These are phyloP conservation scores for Lethrus apterus DNA, from an alignment of 1,140 invertebrate genomes.

Conservation along the genomic window DNA sequence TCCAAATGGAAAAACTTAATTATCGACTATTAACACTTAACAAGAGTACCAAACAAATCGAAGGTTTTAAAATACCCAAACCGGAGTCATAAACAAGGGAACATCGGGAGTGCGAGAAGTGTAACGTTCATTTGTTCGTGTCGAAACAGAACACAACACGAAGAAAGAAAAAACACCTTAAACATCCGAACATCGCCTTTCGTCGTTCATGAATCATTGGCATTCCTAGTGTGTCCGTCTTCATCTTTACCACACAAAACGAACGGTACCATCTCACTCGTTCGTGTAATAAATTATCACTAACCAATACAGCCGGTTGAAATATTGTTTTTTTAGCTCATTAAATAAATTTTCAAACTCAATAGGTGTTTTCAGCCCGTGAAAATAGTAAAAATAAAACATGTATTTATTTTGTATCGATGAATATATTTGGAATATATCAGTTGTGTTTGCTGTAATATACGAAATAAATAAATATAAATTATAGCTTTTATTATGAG, in stretches of 20 bases:
- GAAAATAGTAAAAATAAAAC: slow-evolving; percentile 21
- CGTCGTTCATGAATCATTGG: slow-evolving; percentile 39
- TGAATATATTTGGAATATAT: slow-evolving; percentile 20
- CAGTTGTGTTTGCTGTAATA: slow-evolving; percentile 17
- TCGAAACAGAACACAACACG: slow-evolving; percentile 37
- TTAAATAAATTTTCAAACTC: slow-evolving; percentile 26
- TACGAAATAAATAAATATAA: slow-evolving; percentile 17
- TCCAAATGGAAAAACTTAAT: slow-evolving; percentile 13
- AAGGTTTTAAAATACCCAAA: slow-evolving; percentile 14
- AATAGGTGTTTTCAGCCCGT: slow-evolving; percentile 21
- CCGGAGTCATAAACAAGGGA: slow-evolving; percentile 14
- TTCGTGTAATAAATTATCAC: slow-evolving; percentile 22
- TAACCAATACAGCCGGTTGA: slow-evolving; percentile 23
- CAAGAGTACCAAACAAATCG: slow-evolving; percentile 16
- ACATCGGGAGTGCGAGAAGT: slow-evolving; percentile 34
- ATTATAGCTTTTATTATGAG: slow-evolving; percentile 12
- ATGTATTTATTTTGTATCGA: slow-evolving; percentile 16
- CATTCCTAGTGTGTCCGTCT: slow-evolving; percentile 23
- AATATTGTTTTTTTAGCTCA: slow-evolving; percentile 26
- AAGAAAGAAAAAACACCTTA: slow-evolving; percentile 34
- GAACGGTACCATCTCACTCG: slow-evolving; percentile 14
- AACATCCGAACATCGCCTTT: slow-evolving; percentile 38
- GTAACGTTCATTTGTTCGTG: slow-evolving; percentile 39
- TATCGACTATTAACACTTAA: slow-evolving; percentile 15
- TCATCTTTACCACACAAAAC: slow-evolving; percentile 18